Conservation (phyloP, 2,113 vertebrate genomes). For the Chamaea fasciata region DNA sequence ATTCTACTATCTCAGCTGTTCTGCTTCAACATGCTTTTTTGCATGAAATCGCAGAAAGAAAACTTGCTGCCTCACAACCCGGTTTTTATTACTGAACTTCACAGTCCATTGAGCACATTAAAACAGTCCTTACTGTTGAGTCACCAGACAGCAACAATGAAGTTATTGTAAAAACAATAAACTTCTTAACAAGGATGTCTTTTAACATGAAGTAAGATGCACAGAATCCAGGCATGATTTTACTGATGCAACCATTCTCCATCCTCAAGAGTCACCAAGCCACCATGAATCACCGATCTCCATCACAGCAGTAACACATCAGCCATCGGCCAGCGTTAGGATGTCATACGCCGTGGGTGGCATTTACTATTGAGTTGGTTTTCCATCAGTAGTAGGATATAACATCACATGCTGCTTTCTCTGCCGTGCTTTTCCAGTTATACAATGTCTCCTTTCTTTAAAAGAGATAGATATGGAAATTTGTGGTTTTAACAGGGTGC, state of each 20-base stretch:
- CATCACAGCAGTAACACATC: not conserved
- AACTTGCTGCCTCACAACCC: not conserved
- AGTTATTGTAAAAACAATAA: not conserved
- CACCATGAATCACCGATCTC: accelerated
- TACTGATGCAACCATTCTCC: not conserved
- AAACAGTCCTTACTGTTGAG: not conserved
- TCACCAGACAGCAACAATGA: not conserved
- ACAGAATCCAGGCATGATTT: not conserved
- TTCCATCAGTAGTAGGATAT: accelerated
- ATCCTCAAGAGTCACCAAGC: not conserved
- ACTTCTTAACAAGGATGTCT: not conserved
- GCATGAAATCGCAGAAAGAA: not conserved
- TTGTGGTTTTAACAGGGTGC: not conserved
- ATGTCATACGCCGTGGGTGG: accelerated
- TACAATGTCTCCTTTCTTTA: not conserved
- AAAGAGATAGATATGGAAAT: not conserved
- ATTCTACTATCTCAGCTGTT: not conserved
- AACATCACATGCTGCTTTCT: not conserved
- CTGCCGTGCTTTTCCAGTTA: not conserved
- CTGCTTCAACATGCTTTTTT: not conserved
- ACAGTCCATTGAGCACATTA: not conserved
- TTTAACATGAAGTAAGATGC: not conserved
- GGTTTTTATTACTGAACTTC: not conserved
- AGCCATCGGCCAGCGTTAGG: not conserved
- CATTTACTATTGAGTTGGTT: not conserved